Percentiles rank a stretch among this genome's conserved stretches.
phyloP scores from a whole-genome alignment of 1,140 invertebrate species.

The Anoplolepis gracilipes region DNA sequence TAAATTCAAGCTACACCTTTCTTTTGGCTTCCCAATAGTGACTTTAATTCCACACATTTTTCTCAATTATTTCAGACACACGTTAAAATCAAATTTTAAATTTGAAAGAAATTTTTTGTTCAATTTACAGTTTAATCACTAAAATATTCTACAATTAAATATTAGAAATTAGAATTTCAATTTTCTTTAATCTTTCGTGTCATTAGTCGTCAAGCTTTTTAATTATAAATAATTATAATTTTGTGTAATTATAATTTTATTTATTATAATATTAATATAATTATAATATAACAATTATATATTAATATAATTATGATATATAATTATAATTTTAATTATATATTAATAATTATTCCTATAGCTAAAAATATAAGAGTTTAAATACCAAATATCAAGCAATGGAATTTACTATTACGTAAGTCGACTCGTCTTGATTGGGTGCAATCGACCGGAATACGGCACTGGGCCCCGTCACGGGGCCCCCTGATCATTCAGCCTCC shows the following conservation, averaged over 20 bases:
- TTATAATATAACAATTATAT: too few relatives aligned
- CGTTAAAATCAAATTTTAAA: neutral
- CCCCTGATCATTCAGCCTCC: slow-evolving; percentile 47
- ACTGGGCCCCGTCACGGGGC: neutral
- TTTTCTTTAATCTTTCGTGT: too few relatives aligned
- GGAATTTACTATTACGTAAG: neutral
- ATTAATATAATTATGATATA: too few relatives aligned
- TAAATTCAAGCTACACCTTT: neutral
- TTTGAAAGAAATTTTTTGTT: neutral
- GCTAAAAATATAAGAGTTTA: neutral
- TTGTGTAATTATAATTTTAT: too few relatives aligned
- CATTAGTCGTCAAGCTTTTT: too few relatives aligned
- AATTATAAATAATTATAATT: too few relatives aligned
- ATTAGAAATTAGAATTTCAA: too few relatives aligned
- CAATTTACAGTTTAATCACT: neutral
- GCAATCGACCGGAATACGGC: neutral
- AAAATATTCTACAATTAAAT: neutral
- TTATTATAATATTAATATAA: too few relatives aligned
- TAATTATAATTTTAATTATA: too few relatives aligned
- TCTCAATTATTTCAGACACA: neutral
- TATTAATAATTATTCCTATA: neutral
- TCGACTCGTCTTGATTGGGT: neutral
- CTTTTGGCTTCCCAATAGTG: neutral
- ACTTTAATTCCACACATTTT: neutral
- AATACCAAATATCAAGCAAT: neutral